Percentiles rank a stretch among this genome's conserved stretches.
Evolutionary conservation across 2,888 invertebrate genomes (phyloP).

Genomic region (Lobophora halterata): DNA sequence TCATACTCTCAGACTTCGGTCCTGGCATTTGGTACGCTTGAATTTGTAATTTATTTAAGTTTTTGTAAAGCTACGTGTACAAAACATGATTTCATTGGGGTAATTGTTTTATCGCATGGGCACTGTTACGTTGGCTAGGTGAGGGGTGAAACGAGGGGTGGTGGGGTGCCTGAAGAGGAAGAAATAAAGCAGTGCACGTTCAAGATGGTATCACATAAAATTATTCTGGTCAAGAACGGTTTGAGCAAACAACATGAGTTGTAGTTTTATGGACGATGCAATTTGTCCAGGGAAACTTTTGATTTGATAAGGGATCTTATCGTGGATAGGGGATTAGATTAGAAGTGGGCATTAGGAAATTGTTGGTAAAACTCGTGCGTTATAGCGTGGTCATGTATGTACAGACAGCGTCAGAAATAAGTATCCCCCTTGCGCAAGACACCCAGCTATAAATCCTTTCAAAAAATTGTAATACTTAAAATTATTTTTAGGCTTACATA

Average conservation of each 20-base stretch:
- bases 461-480: too few relatives aligned
- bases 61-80: constrained; percentile 38
- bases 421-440: too few relatives aligned
- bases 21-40: too few relatives aligned
- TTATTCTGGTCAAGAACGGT: constrained; percentile 74
- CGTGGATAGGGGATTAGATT: constrained; percentile 33
- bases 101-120: constrained; percentile 81
- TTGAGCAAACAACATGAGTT: constrained; percentile 56
- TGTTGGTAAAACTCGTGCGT: constrained; percentile 1
- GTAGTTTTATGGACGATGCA: constrained; percentile 47
- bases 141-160: constrained; percentile 30
- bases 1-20: too few relatives aligned
- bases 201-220: constrained; percentile 69
- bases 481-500: too few relatives aligned
- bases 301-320: constrained; percentile 31
- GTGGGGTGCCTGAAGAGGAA: constrained; percentile 57
- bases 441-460: too few relatives aligned
- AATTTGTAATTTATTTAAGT: constrained; percentile 22
- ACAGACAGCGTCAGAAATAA: too few relatives aligned
- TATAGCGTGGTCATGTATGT: too few relatives aligned
- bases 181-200: constrained; percentile 65
- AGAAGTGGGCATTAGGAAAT: constrained; percentile 19
- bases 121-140: constrained; percentile 55
- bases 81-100: constrained; percentile 62
- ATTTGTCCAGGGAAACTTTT: constrained; percentile 46